These are phyloP conservation scores for Philaethria dido DNA, from an alignment of 2,888 invertebrate genomes.

Conservation along the genomic window DNA sequence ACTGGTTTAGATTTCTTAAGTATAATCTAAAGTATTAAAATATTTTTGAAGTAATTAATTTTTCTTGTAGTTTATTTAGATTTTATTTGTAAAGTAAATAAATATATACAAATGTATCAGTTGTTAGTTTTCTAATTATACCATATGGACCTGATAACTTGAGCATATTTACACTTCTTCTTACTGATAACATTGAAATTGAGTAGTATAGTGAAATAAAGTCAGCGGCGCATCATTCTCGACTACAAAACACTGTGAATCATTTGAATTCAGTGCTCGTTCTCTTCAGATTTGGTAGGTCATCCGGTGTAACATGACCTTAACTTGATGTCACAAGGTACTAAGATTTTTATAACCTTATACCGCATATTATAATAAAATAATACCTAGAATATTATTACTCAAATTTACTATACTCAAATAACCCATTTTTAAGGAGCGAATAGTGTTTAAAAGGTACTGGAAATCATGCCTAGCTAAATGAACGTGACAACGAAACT, in stretches of 20 bases:
- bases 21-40: too few species aligned
- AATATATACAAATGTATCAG: too few species aligned
- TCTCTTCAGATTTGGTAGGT: conserved; percentile 51
- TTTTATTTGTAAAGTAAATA: too few species aligned
- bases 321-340: conserved; percentile 47
- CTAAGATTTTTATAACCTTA: conserved; percentile 37
- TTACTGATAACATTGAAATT: background rate
- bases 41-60: too few species aligned
- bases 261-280: conserved; percentile 50
- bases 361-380: conserved; percentile 18
- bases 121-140: too few species aligned
- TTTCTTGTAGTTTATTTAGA: too few species aligned
- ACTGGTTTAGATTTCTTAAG: background rate
- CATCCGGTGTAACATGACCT: conserved; percentile 52
- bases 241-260: conserved; percentile 45
- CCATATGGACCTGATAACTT: background rate
- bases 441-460: too few species aligned
- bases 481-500: too few species aligned
- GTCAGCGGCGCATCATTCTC: background rate
- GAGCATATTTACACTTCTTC: too few species aligned
- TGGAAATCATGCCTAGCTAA: too few species aligned
- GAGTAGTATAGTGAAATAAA: background rate
- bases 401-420: too few species aligned
- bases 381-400: background rate
- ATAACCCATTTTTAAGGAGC: too few species aligned